Percentiles rank a stretch among this genome's conserved stretches.
phyloP scores from a whole-genome alignment of 1,140 invertebrate genomes.

The Anoplophora glabripennis region DNA sequence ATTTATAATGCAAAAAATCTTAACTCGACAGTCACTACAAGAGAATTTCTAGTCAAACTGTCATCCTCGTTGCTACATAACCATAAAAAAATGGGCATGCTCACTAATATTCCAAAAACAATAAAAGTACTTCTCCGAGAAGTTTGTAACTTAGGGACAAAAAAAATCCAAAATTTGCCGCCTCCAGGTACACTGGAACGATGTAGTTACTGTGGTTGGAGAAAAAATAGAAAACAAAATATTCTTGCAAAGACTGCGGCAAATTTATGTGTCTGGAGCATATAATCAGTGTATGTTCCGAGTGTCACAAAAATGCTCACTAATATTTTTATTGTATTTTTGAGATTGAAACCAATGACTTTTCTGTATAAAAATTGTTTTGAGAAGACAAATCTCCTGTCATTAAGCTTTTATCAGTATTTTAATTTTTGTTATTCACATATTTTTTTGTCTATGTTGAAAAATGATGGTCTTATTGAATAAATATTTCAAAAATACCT shows the following conservation, averaged over 20 bases:
- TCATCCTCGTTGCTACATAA: not conserved
- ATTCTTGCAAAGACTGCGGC: not conserved
- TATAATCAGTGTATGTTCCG: no score
- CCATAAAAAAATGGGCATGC: not conserved
- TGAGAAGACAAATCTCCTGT: no score
- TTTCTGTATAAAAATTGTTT: no score
- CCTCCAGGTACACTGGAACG: no score
- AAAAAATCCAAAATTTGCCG: not conserved
- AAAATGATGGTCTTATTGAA: no score
- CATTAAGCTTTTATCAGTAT: no score
- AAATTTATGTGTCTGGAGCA: slow-evolving; percentile 10
- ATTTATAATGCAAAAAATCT: slow-evolving; percentile 1
- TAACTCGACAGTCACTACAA: not conserved
- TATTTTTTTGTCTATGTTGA: no score
- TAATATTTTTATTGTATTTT: no score
- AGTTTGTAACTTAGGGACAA: not conserved
- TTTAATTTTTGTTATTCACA: no score
- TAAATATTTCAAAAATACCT: no score
- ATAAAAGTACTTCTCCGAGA: not conserved
- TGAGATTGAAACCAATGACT: no score
- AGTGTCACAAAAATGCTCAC: no score
- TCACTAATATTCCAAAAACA: slow-evolving; percentile 1
- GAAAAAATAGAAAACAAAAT: slow-evolving; percentile 10
- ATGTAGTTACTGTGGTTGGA: slow-evolving; percentile 1
- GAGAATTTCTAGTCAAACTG: not conserved